Base-by-base conservation (phyloP, 2,888 invertebrate genomes). In the Dasypolia templi region DNA sequence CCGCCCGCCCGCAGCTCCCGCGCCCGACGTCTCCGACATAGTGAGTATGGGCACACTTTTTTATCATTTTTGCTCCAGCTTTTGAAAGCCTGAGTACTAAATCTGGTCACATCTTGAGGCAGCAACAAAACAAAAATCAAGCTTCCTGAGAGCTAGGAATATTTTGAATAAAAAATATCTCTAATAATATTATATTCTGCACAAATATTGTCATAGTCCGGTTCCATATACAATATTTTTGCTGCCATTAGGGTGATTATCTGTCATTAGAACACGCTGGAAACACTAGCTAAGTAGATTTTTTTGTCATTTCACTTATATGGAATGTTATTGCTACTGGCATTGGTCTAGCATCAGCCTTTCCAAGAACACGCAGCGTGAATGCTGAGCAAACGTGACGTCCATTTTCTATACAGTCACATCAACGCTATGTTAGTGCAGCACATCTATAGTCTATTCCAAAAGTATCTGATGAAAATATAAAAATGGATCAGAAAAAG, bases 1-100 rank as follows among this genome's bases (percentile, higher is more conserved):
- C 68, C 72, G 64, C 39, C 63, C 84, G 82, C 63, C 46, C 81
- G 72, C 83, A 84, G 86, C 2, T n/a, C n/a, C 70, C 17, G 87
- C 87, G 39, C 17, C 29, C 4, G 68, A 44, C 9, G 17, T 66
- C 11, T 1, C 22, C 22, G 7, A 46, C 63, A 49, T 32, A 32
- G 64, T 64, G 64, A 64, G 64, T 64, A 64, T 64, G 49, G n/a
- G n/a, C 55, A 64, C 49, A n/a, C n/a, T 32, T 7, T 17, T 14
- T 39, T 39, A 62, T 29, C 1, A 14, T 29, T 9, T 29, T 29
- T 44, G 1, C 29, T 63, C 1, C 7, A 46, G 14, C 7, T 22
- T 62, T 29, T 29, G 3, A 62, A 29, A 29, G 44, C 29, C 12
- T 14, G 12, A 12, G 6, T 62, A 44, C 4, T 22, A 6, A 22